phyloP scores from a whole-genome alignment of 2,113 vertebrate species.

The Chaetodon trifascialis region DNA sequence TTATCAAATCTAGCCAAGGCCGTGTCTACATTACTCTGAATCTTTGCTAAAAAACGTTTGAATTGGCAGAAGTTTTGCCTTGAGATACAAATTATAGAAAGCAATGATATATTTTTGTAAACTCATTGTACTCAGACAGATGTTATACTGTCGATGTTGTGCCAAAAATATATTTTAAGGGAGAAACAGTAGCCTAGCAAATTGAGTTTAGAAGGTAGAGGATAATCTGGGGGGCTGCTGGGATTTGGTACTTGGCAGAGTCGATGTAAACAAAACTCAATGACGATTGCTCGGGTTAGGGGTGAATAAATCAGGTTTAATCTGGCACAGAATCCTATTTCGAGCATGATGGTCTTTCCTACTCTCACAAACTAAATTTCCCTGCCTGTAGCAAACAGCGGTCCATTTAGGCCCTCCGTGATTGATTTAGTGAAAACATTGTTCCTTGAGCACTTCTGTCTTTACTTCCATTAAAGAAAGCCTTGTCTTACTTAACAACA shows the following conservation, averaged over 20 bases:
- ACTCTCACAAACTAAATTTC: constrained; percentile 26
- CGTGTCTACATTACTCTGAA: background rate
- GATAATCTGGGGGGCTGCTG: constrained; percentile 56
- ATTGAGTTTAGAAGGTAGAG: constrained; percentile 35
- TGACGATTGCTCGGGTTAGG: constrained; percentile 52
- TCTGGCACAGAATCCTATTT: constrained; percentile 53
- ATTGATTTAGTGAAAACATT: background rate
- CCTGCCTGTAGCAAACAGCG: constrained; percentile 40
- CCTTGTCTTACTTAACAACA: background rate
- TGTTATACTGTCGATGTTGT: background rate
- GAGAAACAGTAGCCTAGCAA: background rate
- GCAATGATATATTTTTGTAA: background rate
- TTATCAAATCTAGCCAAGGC: constrained; percentile 1
- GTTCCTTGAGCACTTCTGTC: background rate
- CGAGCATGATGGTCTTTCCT: constrained; percentile 38
- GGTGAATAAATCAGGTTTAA: constrained; percentile 57
- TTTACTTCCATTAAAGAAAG: background rate
- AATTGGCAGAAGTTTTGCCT: background rate
- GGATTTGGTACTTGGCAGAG: constrained; percentile 68
- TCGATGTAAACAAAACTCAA: constrained; percentile 50
- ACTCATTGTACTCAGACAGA: background rate
- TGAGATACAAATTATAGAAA: background rate
- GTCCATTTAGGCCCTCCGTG: constrained; percentile 1
- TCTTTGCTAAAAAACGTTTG: background rate
- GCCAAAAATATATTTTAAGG: constrained; percentile 16